Conservation (phyloP, 2,113 vertebrate species). For the Benitochromis conjunctus region DNA sequence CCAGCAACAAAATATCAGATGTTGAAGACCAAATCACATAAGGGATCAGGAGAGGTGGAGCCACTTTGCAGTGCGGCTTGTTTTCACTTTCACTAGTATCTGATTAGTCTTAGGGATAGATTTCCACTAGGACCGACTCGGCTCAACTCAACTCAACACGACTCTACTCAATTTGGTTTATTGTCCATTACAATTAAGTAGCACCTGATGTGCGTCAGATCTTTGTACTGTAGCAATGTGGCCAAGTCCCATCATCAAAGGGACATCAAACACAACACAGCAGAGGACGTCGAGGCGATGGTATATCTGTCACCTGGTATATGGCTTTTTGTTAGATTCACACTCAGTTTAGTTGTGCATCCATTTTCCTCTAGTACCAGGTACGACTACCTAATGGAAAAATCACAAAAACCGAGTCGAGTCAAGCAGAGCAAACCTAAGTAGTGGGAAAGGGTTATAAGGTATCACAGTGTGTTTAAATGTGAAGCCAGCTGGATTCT, state of each 20-base stretch:
- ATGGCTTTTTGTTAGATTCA: background rate
- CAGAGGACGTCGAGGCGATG: no score
- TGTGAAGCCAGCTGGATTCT: background rate
- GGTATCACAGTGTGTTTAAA: background rate
- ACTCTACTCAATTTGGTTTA: no score
- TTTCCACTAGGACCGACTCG: background rate
- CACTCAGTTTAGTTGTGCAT: background rate
- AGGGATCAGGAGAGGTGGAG: background rate
- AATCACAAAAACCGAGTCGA: no score
- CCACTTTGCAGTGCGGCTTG: no score
- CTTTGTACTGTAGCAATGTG: background rate
- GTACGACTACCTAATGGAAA: background rate
- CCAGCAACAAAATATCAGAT: background rate
- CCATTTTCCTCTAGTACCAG: background rate
- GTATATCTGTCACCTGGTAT: no score
- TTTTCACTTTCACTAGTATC: no score
- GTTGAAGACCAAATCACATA: background rate
- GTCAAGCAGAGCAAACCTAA: no score
- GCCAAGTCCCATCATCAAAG: background rate
- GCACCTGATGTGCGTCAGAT: no score
- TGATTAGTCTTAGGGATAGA: background rate
- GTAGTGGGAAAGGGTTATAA: no score
- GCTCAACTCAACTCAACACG: no score
- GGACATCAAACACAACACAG: background rate
- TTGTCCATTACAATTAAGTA: no score